Conservation (phyloP, 2,113 vertebrate genomes). For the Sturnus vulgaris region DNA sequence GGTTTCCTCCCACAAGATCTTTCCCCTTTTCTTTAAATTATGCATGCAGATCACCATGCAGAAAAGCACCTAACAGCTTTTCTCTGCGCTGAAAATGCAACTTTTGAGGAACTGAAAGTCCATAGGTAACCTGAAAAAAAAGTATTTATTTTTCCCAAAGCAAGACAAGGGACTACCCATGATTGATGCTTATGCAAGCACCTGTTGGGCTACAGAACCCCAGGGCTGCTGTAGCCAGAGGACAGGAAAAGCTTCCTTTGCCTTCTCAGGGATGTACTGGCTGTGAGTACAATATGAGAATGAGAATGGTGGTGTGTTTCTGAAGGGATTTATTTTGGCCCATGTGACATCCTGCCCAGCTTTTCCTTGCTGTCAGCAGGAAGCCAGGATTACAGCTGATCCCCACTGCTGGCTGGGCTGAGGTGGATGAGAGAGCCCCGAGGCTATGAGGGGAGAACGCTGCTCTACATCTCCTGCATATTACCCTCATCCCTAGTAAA, state of each 20-base stretch:
- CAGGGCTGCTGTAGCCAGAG: background rate
- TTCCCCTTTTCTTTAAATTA: background rate
- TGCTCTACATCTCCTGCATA: background rate
- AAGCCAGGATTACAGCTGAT: background rate
- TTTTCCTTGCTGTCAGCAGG: background rate
- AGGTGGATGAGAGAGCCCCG: background rate
- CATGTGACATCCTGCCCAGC: background rate
- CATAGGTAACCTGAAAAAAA: background rate
- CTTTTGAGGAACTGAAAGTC: background rate
- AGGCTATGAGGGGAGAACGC: background rate
- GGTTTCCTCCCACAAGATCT: background rate
- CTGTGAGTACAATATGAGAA: background rate
- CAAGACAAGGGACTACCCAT: background rate
- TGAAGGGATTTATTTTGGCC: background rate
- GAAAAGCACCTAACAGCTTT: background rate
- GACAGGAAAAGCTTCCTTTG: background rate
- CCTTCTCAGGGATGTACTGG: background rate
- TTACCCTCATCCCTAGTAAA: slow-evolving; percentile 5
- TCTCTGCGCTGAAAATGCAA: background rate
- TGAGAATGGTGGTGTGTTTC: background rate
- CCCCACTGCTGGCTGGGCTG: background rate
- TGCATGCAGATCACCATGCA: background rate
- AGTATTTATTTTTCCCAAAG: background rate
- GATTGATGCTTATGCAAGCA: background rate
- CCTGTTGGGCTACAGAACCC: background rate